Evolutionary conservation across 2,797 vertebrate genomes (phyloP).

Genomic region (Muraenolepis orangiensis): DNA sequence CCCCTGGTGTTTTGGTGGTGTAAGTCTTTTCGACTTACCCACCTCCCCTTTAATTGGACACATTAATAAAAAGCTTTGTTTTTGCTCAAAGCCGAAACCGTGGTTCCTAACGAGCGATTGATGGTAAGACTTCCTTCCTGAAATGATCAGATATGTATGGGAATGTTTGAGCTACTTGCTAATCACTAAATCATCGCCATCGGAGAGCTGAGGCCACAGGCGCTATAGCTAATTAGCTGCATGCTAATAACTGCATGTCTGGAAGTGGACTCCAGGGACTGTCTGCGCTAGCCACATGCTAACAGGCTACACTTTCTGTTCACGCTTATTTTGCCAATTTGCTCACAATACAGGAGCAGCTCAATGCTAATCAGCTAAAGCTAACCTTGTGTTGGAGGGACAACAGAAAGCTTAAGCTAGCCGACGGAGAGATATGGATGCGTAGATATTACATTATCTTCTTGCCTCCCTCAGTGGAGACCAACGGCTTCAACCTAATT

Average conservation of each 20-base stretch:
- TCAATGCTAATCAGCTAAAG: conserved; percentile 45
- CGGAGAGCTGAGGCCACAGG: conserved; percentile 54
- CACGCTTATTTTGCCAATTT: conserved; percentile 48
- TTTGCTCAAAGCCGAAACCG: conserved; percentile 58
- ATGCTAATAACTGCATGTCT: conserved; percentile 64
- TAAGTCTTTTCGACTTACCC: neutral
- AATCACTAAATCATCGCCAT: conserved; percentile 59
- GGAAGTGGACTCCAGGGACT: conserved; percentile 56
- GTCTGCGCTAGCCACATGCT: conserved; percentile 46
- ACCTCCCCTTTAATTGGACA: conserved; percentile 48
- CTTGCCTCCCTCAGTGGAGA: neutral
- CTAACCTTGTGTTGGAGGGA: conserved; percentile 22
- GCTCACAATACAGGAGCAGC: conserved; percentile 42
- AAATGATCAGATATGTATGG: conserved; percentile 51
- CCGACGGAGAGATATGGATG: conserved; percentile 26
- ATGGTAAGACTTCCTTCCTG: conserved; percentile 46
- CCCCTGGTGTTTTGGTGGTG: neutral
- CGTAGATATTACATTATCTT: conserved; percentile 22
- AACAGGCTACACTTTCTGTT: conserved; percentile 51
- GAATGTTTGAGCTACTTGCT: conserved; percentile 50
- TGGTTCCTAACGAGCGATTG: conserved; percentile 46
- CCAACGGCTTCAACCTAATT: neutral
- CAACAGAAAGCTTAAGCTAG: conserved; percentile 11
- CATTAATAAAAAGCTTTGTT: conserved; percentile 45
- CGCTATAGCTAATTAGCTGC: too few relatives aligned